Base-by-base conservation (phyloP, 2,113 vertebrate genomes). In the Hassar affinis region DNA sequence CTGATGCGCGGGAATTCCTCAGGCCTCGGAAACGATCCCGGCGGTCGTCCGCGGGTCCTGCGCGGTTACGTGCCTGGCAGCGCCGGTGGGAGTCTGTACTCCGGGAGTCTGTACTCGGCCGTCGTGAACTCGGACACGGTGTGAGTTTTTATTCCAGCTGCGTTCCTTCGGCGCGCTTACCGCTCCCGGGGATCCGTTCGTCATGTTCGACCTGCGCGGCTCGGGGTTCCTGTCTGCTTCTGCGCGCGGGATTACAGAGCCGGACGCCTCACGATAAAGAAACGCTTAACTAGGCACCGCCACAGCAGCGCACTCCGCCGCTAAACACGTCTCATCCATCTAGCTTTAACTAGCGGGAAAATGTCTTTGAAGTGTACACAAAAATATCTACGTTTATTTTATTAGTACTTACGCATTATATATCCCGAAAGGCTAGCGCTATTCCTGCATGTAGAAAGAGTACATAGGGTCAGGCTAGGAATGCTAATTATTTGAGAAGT, bases 21-120 rank as follows among this genome's bases (percentile, higher is more conserved):
- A 84, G 59, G 81, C 62, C 61, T 54, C 33, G 33, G 30, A 72
- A 83, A 85, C 47, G 51, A 69, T 30, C 83, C 71, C 81, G 27
- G 18, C 56, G 1, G 59, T 42, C 10, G 7, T 59, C 22, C 54
- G 78, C 27, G 6, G 25, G 25, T 84, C 47, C 61, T 69, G 74
- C 2, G 15, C 45, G 61, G 20, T 38, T 42, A 68, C 27, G 35
- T 4, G 49, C 35, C 62, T 2, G 51, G 10, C n/a, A 52, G 27
- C 45, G 20, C 38, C 9, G 74, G 11, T 18, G 38, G 8, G 52
- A 62, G 27, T 62, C 11, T 59, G 20, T 51, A 79, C 66, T 84
- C 77, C 77, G 35, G 77, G 42, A 38, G 62, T 47, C 62, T 69
- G n/a, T n/a, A n/a, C n/a, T n/a, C n/a, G 20, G 52, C 57, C 20